Conservation (phyloP, 2,888 invertebrate genomes). For the Mesorhabditis belari region DNA sequence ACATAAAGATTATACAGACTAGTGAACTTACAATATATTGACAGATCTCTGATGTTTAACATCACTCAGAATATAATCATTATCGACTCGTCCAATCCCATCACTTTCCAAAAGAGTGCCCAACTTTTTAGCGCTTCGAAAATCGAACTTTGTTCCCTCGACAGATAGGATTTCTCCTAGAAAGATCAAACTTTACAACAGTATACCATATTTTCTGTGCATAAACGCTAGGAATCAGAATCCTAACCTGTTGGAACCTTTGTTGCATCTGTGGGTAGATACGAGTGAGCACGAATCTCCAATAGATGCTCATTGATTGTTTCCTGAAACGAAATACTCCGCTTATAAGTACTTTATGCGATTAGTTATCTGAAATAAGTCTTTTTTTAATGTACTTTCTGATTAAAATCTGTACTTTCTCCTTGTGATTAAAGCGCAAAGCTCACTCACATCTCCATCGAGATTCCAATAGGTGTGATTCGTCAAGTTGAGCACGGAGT, state of each 20-base stretch:
- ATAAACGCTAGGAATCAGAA: too few species aligned
- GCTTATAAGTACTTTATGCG: neutral
- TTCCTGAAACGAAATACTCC: conserved; percentile 3
- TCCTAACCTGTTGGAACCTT: conserved; percentile 17
- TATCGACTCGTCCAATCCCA: too few species aligned
- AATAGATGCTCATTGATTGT: conserved; percentile 14
- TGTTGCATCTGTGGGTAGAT: conserved; percentile 19
- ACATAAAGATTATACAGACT: neutral
- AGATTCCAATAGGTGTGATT: conserved; percentile 38
- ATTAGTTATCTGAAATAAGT: neutral
- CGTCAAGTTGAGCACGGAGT: conserved; percentile 22
- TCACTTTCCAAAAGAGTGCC: neutral
- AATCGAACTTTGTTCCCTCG: conserved; percentile 8
- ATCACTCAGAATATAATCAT: conserved; percentile 6
- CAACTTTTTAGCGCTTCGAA: conserved; percentile 3
- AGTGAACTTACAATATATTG: neutral
- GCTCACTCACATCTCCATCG: conserved; percentile 23
- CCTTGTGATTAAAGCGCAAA: neutral
- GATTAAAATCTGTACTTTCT: too few species aligned
- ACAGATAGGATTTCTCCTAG: conserved; percentile 5
- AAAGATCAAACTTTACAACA: too few species aligned
- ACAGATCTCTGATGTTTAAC: neutral
- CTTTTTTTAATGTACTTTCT: neutral
- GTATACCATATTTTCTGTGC: too few species aligned
- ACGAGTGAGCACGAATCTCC: conserved; percentile 14